Conservation (phyloP, 1,140 invertebrate genomes). For the Caenorhabditis inopinata region DNA sequence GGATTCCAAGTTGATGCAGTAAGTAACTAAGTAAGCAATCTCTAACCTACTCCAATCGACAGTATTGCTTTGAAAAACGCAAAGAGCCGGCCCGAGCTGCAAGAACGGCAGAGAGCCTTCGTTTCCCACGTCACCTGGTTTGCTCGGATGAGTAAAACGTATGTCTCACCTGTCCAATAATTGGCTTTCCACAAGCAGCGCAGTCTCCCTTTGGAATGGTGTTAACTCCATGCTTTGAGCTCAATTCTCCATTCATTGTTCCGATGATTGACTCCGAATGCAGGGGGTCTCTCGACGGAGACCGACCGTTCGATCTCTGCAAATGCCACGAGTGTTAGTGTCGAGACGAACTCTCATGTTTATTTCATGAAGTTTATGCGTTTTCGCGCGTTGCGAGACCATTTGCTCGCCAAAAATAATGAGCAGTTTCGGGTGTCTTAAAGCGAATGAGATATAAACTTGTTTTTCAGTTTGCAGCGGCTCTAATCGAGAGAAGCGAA, state of each 20-base stretch:
- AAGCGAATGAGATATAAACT: too few species aligned
- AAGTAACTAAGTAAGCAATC: too few species aligned
- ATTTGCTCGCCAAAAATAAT: too few species aligned
- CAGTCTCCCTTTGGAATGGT: slow-evolving; percentile 97
- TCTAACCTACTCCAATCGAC: too few species aligned
- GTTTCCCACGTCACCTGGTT: neutral
- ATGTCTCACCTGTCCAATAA: slow-evolving; percentile 89
- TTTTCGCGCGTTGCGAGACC: neutral
- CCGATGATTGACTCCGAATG: slow-evolving; percentile 90
- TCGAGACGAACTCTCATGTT: neutral
- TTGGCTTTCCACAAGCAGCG: slow-evolving; percentile 93
- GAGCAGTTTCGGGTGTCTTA: too few species aligned
- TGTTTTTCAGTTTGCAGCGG: too few species aligned
- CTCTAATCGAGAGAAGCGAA: too few species aligned
- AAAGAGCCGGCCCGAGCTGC: too few species aligned
- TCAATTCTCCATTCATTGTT: slow-evolving; percentile 74
- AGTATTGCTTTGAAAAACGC: too few species aligned
- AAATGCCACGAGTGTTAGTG: neutral
- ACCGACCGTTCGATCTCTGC: slow-evolving; percentile 50
- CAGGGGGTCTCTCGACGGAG: slow-evolving; percentile 67
- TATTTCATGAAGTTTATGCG: neutral
- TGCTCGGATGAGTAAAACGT: neutral
- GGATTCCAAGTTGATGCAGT: too few species aligned
- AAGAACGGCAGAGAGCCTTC: too few species aligned
- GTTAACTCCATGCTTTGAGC: slow-evolving; percentile 81